phyloP scores from a whole-genome alignment of 2,797 vertebrate genomes.

The Sebastiscus albofasciatus region DNA sequence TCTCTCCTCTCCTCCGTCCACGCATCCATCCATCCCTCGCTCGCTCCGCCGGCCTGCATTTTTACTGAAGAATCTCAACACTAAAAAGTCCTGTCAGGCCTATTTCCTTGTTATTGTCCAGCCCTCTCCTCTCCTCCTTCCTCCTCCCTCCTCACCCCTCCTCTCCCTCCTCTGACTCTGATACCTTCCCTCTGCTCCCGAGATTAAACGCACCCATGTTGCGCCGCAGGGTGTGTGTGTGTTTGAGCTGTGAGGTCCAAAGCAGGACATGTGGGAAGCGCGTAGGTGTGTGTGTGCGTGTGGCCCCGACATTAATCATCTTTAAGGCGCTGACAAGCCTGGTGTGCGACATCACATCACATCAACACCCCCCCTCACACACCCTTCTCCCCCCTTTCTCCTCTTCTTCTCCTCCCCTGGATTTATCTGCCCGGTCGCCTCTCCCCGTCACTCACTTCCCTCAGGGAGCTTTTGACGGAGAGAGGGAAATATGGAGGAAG shows the following conservation, averaged over 20 bases:
- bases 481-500: slow-evolving; percentile 26
- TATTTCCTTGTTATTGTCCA: slow-evolving; percentile 98
- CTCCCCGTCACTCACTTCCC: slow-evolving; percentile 88
- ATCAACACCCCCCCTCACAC: slow-evolving; percentile 48
- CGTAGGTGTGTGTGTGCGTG: slow-evolving; percentile 64
- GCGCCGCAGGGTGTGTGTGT: slow-evolving; percentile 44
- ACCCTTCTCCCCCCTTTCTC: slow-evolving; percentile 36
- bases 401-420: slow-evolving; percentile 72
- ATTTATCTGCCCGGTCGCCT: slow-evolving; percentile 89
- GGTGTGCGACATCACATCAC: slow-evolving; percentile 78
- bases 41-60: slow-evolving; percentile 79
- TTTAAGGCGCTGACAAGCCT: slow-evolving; percentile 97
- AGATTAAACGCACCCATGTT: slow-evolving; percentile 90
- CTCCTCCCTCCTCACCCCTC: slow-evolving; percentile 1
- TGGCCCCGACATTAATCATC: slow-evolving; percentile 98
- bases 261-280: slow-evolving; percentile 22
- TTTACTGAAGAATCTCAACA: slow-evolving; percentile 94
- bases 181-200: slow-evolving; percentile 73
- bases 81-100: slow-evolving; percentile 99
- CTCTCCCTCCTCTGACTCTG: slow-evolving; percentile 23
- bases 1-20: slow-evolving; percentile 49
- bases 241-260: slow-evolving; percentile 68
- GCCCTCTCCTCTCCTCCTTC: slow-evolving; percentile 28
- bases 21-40: slow-evolving; percentile 56
- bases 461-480: slow-evolving; percentile 66